Evolutionary conservation across 2,113 vertebrate species (phyloP), one percentile per base, ranked within the genome.

Genomic region (Cathartes aura): DNA sequence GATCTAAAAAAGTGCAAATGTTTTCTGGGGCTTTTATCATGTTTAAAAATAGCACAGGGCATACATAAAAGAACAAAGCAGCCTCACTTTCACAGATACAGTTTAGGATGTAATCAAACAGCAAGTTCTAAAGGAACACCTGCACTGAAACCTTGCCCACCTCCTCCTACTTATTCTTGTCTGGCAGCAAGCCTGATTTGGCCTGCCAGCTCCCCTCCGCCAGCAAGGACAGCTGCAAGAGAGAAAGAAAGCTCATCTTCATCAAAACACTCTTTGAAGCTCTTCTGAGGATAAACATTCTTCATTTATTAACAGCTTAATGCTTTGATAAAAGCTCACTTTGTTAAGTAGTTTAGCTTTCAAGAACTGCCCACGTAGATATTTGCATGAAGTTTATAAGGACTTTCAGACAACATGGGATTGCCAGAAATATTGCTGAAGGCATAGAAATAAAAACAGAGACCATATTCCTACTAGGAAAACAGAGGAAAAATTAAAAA

Each of bases 181-280:
- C 90, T 97, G 97, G 98, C 97, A 92, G 42, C 43, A 48, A 34
- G 94, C 90, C 95, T 66, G 30, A 62, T 63, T 34, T 86, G 89
- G 52, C 24, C 83, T 96, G 92, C 90, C 94, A 93, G 80, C 82
- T 90, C 88, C 67, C 47, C 95, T 93, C 72, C 24, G 0, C 50
- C 22, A 90, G 81, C 82, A 71, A 85, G 88, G 89, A 67, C 98
- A 98, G 97, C 98, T 98, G 97, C 82, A 42, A 68, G 88, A 38
- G 50, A 89, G 79, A 95, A 93, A 97, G 79, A 80, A 97, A 84
- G 85, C 89, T 96, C 95, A 89, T 97, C 95, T 96, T 97, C 94
- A 97, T 97, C 97, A 90, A 96, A 98, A 98, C 87, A 90, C 82
- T 73, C 97, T 98, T 97, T 96, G 97, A 97, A 96, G 95, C 86